Conservation (phyloP, 2,797 vertebrate species). For the Crocodylus rhombifer region DNA sequence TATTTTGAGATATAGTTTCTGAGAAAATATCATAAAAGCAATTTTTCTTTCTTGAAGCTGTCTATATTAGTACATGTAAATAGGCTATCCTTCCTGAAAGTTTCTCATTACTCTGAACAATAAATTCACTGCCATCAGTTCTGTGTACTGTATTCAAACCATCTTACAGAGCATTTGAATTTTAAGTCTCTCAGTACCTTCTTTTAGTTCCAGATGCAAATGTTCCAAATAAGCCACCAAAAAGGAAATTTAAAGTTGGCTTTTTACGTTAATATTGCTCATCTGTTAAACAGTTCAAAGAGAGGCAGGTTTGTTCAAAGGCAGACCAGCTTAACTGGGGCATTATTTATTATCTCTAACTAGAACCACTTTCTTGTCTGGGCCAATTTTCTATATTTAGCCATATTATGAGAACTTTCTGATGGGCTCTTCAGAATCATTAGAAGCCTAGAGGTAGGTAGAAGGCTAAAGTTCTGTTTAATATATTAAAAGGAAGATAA, state of each 20-base stretch:
- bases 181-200: neutral
- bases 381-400: neutral
- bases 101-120: neutral
- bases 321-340: neutral
- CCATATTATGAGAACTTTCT: neutral
- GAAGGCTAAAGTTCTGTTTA: neutral
- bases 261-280: neutral
- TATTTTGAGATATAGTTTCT: neutral
- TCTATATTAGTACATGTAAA: neutral
- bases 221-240: neutral
- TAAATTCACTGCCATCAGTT: neutral
- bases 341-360: neutral
- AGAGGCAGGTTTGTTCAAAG: neutral
- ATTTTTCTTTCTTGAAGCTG: neutral
- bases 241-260: neutral
- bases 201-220: neutral
- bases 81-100: neutral
- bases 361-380: neutral
- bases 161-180: constrained; percentile 2
- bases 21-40: neutral
- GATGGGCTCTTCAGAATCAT: neutral
- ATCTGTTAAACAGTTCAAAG: neutral
- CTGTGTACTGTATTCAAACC: neutral
- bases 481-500: too few species aligned
- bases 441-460: neutral